Conservation (phyloP, 2,797 vertebrate species). For the Trachops cirrhosus region DNA sequence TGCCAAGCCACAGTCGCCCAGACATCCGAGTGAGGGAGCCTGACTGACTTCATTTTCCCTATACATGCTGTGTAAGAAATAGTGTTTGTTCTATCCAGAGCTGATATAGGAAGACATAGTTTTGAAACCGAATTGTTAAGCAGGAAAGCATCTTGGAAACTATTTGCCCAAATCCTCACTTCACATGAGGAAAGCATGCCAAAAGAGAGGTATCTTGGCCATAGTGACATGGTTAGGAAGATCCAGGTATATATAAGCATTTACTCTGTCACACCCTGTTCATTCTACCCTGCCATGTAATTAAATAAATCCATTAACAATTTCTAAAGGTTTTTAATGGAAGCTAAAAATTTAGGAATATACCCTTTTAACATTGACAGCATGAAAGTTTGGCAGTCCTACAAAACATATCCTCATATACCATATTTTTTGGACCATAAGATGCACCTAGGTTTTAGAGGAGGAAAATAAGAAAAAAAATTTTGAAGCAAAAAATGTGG, state of each 20-base stretch:
- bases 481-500: no score
- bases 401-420: neutral
- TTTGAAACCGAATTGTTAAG: slow-evolving; percentile 1
- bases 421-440: no score
- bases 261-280: neutral
- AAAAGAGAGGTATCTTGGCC: neutral
- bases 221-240: neutral
- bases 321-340: neutral
- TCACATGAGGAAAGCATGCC: neutral
- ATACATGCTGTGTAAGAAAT: neutral
- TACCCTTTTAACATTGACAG: neutral
- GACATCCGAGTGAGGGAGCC: no score
- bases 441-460: no score
- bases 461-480: no score
- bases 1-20: no score
- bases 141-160: neutral
- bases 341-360: neutral
- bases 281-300: neutral
- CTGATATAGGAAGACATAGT: neutral
- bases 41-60: no score
- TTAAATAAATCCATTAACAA: neutral
- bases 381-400: neutral
- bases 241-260: neutral
- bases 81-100: neutral
- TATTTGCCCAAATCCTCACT: neutral